These are phyloP conservation scores for Coptodon rendalli DNA, from an alignment of 2,113 vertebrate species.

Conservation along the genomic window DNA sequence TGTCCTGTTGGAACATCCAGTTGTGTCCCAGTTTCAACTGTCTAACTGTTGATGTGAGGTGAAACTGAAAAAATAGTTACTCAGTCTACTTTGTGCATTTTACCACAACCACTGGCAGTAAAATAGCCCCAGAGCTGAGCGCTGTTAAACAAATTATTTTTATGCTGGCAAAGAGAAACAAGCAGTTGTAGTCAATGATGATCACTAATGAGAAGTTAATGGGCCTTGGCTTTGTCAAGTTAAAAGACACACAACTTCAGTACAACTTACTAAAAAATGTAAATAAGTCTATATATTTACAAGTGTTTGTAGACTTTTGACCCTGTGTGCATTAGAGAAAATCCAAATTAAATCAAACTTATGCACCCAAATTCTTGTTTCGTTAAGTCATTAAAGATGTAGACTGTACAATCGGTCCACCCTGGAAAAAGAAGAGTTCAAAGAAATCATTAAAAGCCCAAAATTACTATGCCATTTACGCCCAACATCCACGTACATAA, in stretches of 20 bases:
- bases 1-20: background rate
- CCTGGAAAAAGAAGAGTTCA: background rate
- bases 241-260: background rate
- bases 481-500: background rate
- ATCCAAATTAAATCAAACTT: background rate
- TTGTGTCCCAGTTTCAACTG: background rate
- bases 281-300: background rate
- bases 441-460: background rate
- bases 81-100: background rate
- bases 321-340: background rate
- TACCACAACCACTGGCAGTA: background rate
- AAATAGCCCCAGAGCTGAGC: background rate
- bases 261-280: background rate
- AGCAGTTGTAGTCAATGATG: background rate
- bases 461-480: background rate
- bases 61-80: background rate
- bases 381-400: background rate
- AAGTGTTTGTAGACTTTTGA: background rate
- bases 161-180: background rate
- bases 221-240: background rate
- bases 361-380: background rate
- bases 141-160: background rate
- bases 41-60: background rate
- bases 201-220: background rate
- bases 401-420: background rate